Percentiles rank a stretch among this genome's conserved stretches.
Evolutionary conservation across 2,113 vertebrate species (phyloP).

Genomic region (Malurus elegans): DNA sequence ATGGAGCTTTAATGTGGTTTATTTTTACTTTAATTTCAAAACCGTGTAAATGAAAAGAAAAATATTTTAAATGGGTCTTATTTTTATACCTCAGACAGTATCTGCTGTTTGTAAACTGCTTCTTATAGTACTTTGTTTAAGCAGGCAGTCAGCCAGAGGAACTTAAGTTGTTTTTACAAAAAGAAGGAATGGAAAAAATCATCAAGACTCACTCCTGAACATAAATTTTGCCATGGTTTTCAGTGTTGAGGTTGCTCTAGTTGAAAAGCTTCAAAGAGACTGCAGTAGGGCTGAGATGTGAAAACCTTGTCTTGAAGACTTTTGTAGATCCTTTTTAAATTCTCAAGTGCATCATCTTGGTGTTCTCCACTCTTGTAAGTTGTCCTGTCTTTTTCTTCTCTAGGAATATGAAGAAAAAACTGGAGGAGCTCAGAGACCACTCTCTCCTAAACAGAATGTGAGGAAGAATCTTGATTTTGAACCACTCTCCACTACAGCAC

Average conservation of each 20-base stretch:
- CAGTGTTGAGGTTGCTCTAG: neutral
- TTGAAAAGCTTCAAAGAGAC: neutral
- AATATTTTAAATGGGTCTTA: neutral
- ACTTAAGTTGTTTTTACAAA: neutral
- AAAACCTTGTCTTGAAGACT: neutral
- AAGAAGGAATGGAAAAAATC: neutral
- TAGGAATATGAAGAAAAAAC: conserved; percentile 96
- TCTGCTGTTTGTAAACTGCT: neutral
- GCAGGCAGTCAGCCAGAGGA: neutral
- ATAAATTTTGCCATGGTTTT: neutral
- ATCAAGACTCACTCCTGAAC: neutral
- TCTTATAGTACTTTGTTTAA: neutral
- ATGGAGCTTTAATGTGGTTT: neutral
- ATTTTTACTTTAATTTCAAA: neutral
- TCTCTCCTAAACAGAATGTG: conserved; percentile 88
- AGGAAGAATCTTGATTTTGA: conserved; percentile 94
- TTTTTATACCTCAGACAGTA: neutral
- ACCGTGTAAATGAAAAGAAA: neutral
- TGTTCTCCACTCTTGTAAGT: neutral
- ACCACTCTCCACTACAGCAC: conserved; percentile 94
- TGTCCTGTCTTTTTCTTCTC: neutral
- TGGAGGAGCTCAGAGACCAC: conserved; percentile 80
- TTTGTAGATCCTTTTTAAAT: neutral
- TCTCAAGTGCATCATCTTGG: neutral
- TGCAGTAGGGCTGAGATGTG: neutral